A percentile compares a stretch with the other conserved stretches of the same genome.
These are phyloP conservation scores for Neotragus moschatus DNA, from an alignment of 2,113 vertebrate species.

Conservation along the genomic window DNA sequence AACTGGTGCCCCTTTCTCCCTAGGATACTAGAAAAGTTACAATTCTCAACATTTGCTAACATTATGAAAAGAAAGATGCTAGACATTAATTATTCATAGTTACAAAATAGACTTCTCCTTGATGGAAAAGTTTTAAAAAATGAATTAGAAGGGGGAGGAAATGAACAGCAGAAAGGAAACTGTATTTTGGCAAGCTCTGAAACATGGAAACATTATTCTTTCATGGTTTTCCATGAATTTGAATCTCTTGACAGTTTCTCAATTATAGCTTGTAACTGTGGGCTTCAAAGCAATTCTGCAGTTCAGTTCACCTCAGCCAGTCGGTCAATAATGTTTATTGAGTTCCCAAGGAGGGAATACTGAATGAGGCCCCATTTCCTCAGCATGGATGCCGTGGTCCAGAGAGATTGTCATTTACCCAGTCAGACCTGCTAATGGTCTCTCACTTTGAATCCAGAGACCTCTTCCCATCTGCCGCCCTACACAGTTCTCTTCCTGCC, in stretches of 20 bases:
- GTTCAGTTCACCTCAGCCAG: constrained; percentile 11
- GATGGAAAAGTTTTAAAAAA: constrained; percentile 49
- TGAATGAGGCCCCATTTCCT: constrained; percentile 18
- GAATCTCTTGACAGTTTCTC: constrained; percentile 54
- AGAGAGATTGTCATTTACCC: neutral
- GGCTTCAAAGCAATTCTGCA: constrained; percentile 54
- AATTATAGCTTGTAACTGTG: constrained; percentile 46
- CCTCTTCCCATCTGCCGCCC: neutral
- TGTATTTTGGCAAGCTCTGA: constrained; percentile 52
- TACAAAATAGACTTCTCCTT: constrained; percentile 46
- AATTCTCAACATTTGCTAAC: constrained; percentile 16
- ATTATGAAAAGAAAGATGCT: constrained; percentile 42
- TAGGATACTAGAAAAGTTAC: constrained; percentile 13
- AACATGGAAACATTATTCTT: constrained; percentile 55
- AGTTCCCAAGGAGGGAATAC: constrained; percentile 1
- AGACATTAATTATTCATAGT: constrained; percentile 18
- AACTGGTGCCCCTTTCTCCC: neutral
- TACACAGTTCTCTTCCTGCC: neutral
- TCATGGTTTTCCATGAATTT: constrained; percentile 57
- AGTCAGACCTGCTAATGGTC: neutral
- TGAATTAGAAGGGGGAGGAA: constrained; percentile 39
- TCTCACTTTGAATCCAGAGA: constrained; percentile 1
- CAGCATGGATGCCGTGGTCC: neutral
- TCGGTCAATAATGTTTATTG: constrained; percentile 45
- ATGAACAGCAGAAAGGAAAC: constrained; percentile 63